A percentile compares a stretch with the other conserved stretches of the same genome.
phyloP scores from a whole-genome alignment of 2,113 vertebrate species.

The Accipiter virgatus region DNA sequence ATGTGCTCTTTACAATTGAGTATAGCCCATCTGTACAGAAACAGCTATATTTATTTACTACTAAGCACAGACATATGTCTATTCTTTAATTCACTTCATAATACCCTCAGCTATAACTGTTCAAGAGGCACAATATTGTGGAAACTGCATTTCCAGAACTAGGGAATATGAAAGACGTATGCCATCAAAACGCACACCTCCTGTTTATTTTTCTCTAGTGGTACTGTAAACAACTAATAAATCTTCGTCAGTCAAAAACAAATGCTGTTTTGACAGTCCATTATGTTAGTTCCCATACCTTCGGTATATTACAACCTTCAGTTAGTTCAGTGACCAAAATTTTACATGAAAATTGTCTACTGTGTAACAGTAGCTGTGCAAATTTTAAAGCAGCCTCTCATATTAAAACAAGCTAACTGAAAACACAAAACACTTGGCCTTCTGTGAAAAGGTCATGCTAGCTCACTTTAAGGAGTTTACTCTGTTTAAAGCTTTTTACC shows the following conservation, averaged over 20 bases:
- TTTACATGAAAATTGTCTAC: neutral
- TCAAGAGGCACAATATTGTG: neutral
- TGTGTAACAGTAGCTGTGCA: neutral
- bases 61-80: neutral
- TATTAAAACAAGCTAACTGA: neutral
- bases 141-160: neutral
- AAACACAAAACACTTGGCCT: neutral
- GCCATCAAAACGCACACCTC: neutral
- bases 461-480: neutral
- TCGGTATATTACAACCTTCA: neutral
- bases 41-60: neutral
- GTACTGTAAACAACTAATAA: neutral
- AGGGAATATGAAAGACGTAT: neutral
- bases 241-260: neutral
- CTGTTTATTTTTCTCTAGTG: neutral
- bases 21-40: neutral
- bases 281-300: neutral
- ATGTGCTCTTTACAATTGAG: neutral
- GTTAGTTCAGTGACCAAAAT: neutral
- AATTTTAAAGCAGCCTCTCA: neutral
- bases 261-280: neutral
- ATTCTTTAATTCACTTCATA: neutral
- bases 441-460: neutral
- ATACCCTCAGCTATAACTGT: neutral
- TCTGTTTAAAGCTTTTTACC: slow-evolving; percentile 71